Percentiles rank a stretch among this genome's conserved stretches.
These are phyloP conservation scores for Eriosoma lanigerum DNA, from an alignment of 1,140 invertebrate species.

Conservation along the genomic window DNA sequence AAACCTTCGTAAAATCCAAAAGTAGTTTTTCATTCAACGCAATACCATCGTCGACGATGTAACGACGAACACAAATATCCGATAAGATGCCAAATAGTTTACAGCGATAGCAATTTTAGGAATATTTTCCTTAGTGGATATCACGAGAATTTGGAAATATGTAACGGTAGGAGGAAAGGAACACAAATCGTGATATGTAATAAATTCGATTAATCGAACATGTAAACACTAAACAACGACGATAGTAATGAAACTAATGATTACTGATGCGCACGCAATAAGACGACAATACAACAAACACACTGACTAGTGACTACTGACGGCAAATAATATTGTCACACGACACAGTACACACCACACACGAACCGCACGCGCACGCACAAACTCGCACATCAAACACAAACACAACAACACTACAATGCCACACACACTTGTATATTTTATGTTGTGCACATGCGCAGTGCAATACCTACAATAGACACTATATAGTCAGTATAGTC, in stretches of 20 bases:
- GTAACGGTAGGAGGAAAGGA: neutral
- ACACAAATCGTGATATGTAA: neutral
- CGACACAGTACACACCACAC: neutral
- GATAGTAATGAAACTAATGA: neutral
- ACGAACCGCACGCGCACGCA: neutral
- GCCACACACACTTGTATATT: too few relatives aligned
- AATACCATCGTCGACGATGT: neutral
- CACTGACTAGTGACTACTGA: neutral
- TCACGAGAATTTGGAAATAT: too few relatives aligned
- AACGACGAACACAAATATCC: neutral
- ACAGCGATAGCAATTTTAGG: too few relatives aligned
- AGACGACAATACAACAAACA: too few relatives aligned
- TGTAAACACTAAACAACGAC: neutral
- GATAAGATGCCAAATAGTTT: neutral
- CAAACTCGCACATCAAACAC: neutral
- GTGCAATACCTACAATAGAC: too few relatives aligned
- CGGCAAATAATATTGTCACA: conserved; percentile 19
- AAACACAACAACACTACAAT: too few relatives aligned
- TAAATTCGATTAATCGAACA: neutral
- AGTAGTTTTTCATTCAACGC: neutral
- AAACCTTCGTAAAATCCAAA: too few relatives aligned
- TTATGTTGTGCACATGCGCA: neutral
- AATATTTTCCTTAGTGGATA: too few relatives aligned
- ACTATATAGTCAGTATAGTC: too few relatives aligned
- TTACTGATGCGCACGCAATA: conserved; percentile 27